Conservation (phyloP, 2,797 vertebrate genomes). For the Sylvilagus floridanus region DNA sequence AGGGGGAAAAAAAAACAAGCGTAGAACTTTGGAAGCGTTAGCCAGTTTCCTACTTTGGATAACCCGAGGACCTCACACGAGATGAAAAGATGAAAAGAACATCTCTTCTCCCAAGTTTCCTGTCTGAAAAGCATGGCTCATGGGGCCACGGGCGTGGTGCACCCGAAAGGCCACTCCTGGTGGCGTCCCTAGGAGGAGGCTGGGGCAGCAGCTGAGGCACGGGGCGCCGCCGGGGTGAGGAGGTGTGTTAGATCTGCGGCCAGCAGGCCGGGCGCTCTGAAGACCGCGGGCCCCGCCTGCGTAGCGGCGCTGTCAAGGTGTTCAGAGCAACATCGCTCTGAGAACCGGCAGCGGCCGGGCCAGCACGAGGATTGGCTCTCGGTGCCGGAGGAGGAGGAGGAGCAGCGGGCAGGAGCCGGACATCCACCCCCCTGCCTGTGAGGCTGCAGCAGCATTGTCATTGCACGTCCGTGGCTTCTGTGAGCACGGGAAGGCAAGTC, state of each 20-base stretch:
- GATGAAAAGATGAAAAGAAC: no score
- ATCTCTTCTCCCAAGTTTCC: background rate
- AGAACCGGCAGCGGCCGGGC: background rate
- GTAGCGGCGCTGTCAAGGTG: background rate
- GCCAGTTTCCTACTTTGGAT: background rate
- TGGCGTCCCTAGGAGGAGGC: background rate
- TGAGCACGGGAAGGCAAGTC: background rate
- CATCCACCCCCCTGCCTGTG: background rate
- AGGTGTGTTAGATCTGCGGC: background rate
- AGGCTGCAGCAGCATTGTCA: background rate
- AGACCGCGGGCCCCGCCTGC: background rate
- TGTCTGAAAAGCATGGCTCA: background rate
- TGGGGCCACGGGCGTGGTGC: background rate
- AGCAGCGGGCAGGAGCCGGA: background rate
- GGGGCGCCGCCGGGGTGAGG: fast-evolving
- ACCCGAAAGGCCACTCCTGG: background rate
- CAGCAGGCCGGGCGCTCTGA: background rate
- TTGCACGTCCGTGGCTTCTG: background rate
- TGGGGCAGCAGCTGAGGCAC: background rate
- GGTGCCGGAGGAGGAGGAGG: fast-evolving
- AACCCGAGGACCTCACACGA: background rate
- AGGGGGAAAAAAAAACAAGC: background rate
- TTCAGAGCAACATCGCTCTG: fast-evolving
- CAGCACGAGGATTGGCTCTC: fast-evolving
- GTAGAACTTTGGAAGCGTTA: background rate